Evolutionary conservation across 2,113 vertebrate genomes (phyloP).

Genomic region (Nannospalax galili): DNA sequence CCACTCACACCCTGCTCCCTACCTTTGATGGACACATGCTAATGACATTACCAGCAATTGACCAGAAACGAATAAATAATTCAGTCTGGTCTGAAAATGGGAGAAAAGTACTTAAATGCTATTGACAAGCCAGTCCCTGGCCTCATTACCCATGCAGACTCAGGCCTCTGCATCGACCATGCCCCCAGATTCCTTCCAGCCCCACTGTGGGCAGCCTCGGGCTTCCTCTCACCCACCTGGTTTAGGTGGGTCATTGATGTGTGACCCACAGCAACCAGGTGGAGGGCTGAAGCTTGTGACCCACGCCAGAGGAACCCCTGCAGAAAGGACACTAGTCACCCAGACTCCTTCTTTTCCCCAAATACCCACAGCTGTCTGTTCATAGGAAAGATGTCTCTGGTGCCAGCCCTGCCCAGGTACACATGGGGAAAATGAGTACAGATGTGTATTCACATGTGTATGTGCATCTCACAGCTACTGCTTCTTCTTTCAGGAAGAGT

Average conservation of each 20-base stretch:
- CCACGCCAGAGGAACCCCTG: not conserved
- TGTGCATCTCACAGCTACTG: conserved; percentile 38
- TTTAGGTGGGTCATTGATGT: not conserved
- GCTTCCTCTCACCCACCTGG: conserved; percentile 35
- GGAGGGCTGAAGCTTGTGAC: not conserved
- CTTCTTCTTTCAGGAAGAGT: conserved; percentile 63
- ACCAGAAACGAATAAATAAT: conserved; percentile 95
- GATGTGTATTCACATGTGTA: not conserved
- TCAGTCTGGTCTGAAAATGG: conserved; percentile 91
- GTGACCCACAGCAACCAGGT: not conserved
- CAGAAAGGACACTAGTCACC: not conserved
- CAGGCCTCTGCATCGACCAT: conserved; percentile 89
- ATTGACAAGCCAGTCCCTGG: conserved; percentile 94
- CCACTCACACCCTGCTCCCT: conserved; percentile 52
- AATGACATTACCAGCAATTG: conserved; percentile 95
- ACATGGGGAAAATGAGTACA: not conserved
- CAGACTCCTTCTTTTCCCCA: not conserved
- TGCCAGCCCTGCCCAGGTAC: not conserved
- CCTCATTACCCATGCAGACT: conserved; percentile 91
- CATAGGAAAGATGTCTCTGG: not conserved
- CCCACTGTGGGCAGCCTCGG: conserved; percentile 72
- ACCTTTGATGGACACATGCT: conserved; percentile 89
- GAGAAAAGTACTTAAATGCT: conserved; percentile 97
- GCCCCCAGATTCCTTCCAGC: conserved; percentile 62
- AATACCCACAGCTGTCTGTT: not conserved